Base-by-base conservation (phyloP, 1,140 invertebrate species). In the Helicoverpa zea region DNA sequence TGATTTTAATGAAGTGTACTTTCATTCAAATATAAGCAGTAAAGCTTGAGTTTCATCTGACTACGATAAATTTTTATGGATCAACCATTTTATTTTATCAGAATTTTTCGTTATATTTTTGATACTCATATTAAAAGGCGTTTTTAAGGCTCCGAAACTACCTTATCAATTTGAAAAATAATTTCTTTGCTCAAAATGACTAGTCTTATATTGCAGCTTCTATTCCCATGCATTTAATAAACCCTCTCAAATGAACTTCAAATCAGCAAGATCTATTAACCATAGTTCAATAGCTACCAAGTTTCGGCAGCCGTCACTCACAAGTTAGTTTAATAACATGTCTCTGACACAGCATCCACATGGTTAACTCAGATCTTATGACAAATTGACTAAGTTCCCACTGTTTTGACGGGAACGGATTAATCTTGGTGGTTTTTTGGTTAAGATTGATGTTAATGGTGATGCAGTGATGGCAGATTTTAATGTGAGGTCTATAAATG, bases 271-370 rank as follows among this genome's bases (percentile, higher is more conserved):
- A 18, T 2, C 16, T n/a, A 58, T 58, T 58, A 58, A 10, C n/a
- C 4, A 18, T 16, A 58, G 18, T 58, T 18, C 54, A 58, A 58
- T 58, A 18, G 54, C 9, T 5, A 4, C 14, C 13, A 64, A 64
- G 61, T 64, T 64, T 64, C 30, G 35, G 30, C 30, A 18, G 16
- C 56, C 35, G 61, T 64, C 61, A 64, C 13, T 43, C 61, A 10
- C 4, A 64, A 64, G n/a, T 64, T 64, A 64, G n/a, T 64, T 64
- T 64, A 64, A 64, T 64, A 64, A 64, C 61, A 35, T 64, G 35
- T 64, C 29, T 3, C 14, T 43, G 30, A 12, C 61, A 64, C 14
- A 18, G 61, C 61, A 64, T n/a, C 9, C 61, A n/a, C 12, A 9
- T 64, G 35, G 61, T 4, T 9, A 64, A 13, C 12, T 30, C 61